Percentiles rank a stretch among this genome's conserved stretches.
Evolutionary conservation across 2,113 vertebrate species (phyloP).

Genomic region (Lota lota): DNA sequence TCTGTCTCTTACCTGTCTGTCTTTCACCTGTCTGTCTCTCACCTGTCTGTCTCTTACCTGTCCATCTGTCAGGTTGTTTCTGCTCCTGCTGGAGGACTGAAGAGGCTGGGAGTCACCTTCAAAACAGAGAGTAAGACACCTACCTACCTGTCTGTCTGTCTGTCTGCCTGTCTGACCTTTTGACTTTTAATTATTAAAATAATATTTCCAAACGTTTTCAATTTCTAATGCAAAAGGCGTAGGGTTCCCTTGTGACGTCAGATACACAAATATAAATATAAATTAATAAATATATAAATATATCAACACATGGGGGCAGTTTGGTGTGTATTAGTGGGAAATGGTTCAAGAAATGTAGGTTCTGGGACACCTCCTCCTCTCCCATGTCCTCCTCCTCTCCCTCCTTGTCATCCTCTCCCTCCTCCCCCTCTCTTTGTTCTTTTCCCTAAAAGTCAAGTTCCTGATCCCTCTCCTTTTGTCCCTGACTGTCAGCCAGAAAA

Average conservation of each 20-base stretch:
- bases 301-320: no score
- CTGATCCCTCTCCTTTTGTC: background rate
- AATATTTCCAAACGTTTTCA: no score
- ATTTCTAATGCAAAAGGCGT: no score
- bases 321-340: no score
- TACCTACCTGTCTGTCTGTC: background rate
- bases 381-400: slow-evolving; percentile 5
- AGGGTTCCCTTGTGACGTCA: no score
- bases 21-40: background rate
- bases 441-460: slow-evolving; percentile 1
- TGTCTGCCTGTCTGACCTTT: background rate
- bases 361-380: slow-evolving; percentile 3
- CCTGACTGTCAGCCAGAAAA: slow-evolving; percentile 18
- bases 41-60: background rate
- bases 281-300: no score
- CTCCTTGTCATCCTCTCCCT: background rate
- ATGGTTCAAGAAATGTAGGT: no score
- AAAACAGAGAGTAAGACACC: background rate
- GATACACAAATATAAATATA: no score
- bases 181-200: no score
- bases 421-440: background rate
- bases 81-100: background rate
- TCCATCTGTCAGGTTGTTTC: background rate
- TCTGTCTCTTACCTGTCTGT: background rate
- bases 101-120: background rate